A percentile compares a stretch with the other conserved stretches of the same genome.
phyloP scores from a whole-genome alignment of 2,797 vertebrate genomes.

The Manis pentadactyla region DNA sequence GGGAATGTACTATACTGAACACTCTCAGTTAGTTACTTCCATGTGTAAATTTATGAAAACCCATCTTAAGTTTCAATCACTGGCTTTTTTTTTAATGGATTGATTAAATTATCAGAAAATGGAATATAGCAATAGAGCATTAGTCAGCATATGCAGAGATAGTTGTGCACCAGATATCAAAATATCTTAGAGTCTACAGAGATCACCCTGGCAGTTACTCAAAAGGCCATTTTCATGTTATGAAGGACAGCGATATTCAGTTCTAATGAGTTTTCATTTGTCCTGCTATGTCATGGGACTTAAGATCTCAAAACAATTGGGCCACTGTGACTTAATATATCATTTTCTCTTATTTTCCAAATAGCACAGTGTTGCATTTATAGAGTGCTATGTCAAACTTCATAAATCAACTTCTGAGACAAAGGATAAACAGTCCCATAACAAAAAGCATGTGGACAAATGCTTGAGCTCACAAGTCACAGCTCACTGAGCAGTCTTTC shows the following conservation, averaged over 20 bases:
- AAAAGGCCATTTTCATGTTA: constrained; percentile 54
- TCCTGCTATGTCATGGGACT: constrained; percentile 56
- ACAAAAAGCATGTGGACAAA: constrained; percentile 9
- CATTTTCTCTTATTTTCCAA: constrained; percentile 59
- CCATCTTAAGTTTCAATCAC: not conserved
- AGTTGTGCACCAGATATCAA: not conserved
- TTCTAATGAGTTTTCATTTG: constrained; percentile 77
- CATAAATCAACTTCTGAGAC: constrained; percentile 71
- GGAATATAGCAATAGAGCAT: not conserved
- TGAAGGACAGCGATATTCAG: constrained; percentile 64
- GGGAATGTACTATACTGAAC: not conserved
- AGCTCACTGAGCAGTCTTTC: constrained; percentile 34
- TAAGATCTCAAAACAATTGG: constrained; percentile 74
- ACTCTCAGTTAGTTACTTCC: not conserved
- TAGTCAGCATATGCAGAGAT: not conserved
- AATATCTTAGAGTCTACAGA: not conserved
- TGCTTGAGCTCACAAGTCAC: constrained; percentile 44
- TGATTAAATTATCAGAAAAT: constrained; percentile 37
- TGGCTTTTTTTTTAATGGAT: not conserved
- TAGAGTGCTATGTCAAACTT: constrained; percentile 59
- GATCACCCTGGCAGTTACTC: not conserved
- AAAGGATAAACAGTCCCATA: constrained; percentile 58
- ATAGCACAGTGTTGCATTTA: not conserved
- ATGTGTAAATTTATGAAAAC: not conserved
- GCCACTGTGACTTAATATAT: constrained; percentile 70